Evolutionary conservation across 2,888 invertebrate genomes (phyloP), one percentile per base, ranked within the genome.

Genomic region (Pomacea canaliculata): DNA sequence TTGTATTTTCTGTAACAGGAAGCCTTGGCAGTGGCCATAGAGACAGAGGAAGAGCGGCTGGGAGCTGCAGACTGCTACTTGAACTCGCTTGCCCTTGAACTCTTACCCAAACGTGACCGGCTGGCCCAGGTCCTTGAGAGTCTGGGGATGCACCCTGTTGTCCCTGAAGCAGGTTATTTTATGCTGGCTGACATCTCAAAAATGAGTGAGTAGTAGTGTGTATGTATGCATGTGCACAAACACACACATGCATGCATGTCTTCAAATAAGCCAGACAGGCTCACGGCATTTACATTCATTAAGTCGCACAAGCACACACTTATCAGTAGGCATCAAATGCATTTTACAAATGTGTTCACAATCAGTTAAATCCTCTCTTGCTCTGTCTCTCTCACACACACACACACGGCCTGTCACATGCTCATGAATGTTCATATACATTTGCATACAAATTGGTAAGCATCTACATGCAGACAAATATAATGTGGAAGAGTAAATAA

Each of bases 111-210:
- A 78, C 80, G 90, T 73, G 89, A 90, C 79, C 79, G 72, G 18
- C 82, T 91, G 79, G 86, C 85, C 8, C 78, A 84, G 74, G 80
- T 88, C 18, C 81, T 91, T 13, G 90, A 82, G 13, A 95, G 96
- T 18, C 94, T 94, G 75, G 97, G 97, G 0, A 96, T 99, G 94
- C 94, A 93, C 63, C 97, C 98, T 0, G 96, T 96, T 0, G 92
- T 98, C 76, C 99, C 99, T 0, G 97, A 99, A 84, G 98, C 97
- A 7, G 99, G 99, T 0, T 99, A 98, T 91, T 99, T 99, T 89
- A 95, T 99, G 93, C 90, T 99, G 73, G 98, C 98, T 1, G 97
- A 99, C 91, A 97, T 96, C 94, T 94, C 95, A 1, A 83, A 86
- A 67, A 76, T 89, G 27, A 83, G 89, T 89, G 76, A 81, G 85